phyloP scores from a whole-genome alignment of 2,113 vertebrate genomes.

The Callithrix jacchus region DNA sequence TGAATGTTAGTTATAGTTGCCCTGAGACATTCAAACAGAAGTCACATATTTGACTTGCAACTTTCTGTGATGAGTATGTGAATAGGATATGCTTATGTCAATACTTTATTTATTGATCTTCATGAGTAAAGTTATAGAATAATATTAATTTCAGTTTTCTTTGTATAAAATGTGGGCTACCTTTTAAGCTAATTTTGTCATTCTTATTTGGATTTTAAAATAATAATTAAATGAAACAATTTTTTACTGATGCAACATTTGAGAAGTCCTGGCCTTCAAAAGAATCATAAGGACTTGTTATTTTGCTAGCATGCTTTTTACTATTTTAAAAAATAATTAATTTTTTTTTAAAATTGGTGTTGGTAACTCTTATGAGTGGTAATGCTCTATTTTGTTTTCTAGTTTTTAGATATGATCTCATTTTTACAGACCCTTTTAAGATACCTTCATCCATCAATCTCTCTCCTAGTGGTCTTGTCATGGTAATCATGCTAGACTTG shows the following conservation, averaged over 20 bases:
- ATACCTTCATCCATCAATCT: not conserved
- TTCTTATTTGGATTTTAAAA: slow-evolving; percentile 22
- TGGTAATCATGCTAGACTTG: not conserved
- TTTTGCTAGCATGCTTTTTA: not conserved
- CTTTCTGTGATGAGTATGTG: slow-evolving; percentile 70
- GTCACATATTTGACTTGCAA: slow-evolving; percentile 78
- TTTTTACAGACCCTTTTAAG: slow-evolving; percentile 8
- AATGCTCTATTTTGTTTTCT: not conserved
- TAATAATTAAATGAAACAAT: slow-evolving; percentile 2
- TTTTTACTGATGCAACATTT: not conserved
- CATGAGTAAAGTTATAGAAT: not conserved
- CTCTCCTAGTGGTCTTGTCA: not conserved
- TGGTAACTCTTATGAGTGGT: not conserved
- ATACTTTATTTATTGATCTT: slow-evolving; percentile 56
- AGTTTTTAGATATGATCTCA: not conserved
- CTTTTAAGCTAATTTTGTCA: not conserved
- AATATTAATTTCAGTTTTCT: slow-evolving; percentile 32
- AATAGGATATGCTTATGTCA: slow-evolving; percentile 57
- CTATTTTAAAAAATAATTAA: not conserved
- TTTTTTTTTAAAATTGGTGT: not conserved
- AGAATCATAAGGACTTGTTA: not conserved
- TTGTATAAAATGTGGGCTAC: not conserved
- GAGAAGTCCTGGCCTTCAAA: not conserved
- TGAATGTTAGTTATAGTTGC: slow-evolving; percentile 59
- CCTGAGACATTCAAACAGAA: slow-evolving; percentile 72